These are phyloP conservation scores for Mimas tiliae DNA, from an alignment of 2,888 invertebrate genomes.

Conservation along the genomic window DNA sequence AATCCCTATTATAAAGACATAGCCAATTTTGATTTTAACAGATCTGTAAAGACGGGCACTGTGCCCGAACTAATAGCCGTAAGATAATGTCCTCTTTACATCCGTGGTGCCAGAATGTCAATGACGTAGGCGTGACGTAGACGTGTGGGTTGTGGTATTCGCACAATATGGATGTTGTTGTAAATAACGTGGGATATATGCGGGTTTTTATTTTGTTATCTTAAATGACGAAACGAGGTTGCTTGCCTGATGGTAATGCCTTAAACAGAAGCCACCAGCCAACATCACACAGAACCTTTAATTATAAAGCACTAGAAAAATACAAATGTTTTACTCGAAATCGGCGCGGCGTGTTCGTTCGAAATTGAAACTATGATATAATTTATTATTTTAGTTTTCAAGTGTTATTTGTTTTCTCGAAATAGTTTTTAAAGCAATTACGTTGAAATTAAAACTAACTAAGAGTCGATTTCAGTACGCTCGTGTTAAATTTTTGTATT, in stretches of 20 bases:
- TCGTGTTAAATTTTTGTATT: not conserved
- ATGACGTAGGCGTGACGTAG: constrained; percentile 32
- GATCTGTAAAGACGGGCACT: constrained; percentile 36
- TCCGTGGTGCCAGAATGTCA: constrained; percentile 24
- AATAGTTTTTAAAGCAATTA: constrained; percentile 6
- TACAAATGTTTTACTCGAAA: not conserved
- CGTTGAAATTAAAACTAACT: constrained; percentile 16
- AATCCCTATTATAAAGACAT: not conserved
- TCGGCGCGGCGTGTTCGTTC: no score
- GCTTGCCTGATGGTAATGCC: no score
- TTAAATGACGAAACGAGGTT: no score
- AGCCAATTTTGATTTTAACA: not conserved
- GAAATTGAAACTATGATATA: constrained; percentile 5
- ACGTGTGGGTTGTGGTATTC: constrained; percentile 29
- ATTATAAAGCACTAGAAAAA: no score
- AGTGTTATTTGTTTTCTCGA: constrained; percentile 17
- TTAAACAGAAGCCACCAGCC: no score
- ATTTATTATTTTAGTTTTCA: no score
- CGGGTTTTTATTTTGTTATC: not conserved
- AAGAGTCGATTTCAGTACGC: not conserved
- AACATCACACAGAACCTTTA: no score
- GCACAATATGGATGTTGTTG: constrained; percentile 23
- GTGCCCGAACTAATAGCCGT: constrained; percentile 49
- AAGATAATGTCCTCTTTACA: constrained; percentile 38
- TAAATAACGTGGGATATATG: constrained; percentile 9